phyloP scores from a whole-genome alignment of 2,797 vertebrate genomes.

The Hippopotamyrus pictus region DNA sequence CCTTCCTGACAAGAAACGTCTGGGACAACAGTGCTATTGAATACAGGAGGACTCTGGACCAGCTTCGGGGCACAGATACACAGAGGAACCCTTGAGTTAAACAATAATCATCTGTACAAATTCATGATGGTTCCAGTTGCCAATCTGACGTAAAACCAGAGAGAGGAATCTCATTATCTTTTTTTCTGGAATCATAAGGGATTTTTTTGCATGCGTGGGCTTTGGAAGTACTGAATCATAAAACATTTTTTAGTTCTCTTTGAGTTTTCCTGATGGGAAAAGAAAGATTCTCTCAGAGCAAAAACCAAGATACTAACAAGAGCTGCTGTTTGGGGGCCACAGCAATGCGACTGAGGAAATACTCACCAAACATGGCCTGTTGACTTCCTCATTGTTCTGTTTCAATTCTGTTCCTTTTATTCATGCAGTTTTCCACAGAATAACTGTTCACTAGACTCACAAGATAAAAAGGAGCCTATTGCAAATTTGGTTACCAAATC shows the following conservation, averaged over 20 bases:
- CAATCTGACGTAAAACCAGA: slow-evolving; percentile 16
- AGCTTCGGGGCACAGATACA: slow-evolving; percentile 14
- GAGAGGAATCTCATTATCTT: slow-evolving; percentile 16
- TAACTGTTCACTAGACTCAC: neutral
- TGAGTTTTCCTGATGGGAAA: neutral
- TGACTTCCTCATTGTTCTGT: slow-evolving; percentile 8
- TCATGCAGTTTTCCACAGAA: neutral
- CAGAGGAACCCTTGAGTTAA: slow-evolving; percentile 16
- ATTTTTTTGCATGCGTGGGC: slow-evolving; percentile 25
- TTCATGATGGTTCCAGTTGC: slow-evolving; percentile 10
- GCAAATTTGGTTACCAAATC: neutral
- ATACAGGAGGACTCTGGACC: neutral
- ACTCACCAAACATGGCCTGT: neutral
- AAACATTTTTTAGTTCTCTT: slow-evolving; percentile 18
- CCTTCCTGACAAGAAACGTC: neutral
- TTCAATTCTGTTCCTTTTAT: slow-evolving; percentile 6
- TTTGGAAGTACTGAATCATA: slow-evolving; percentile 26
- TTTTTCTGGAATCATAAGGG: slow-evolving; percentile 14
- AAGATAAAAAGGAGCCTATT: neutral
- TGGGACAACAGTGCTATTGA: slow-evolving; percentile 23
- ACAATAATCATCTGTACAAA: slow-evolving; percentile 25
- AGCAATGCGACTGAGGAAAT: slow-evolving; percentile 15
- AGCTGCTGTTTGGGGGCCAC: neutral
- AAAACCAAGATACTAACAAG: neutral
- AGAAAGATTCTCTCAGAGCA: slow-evolving; percentile 15